phyloP scores from a whole-genome alignment of 2,797 vertebrate species.

The Stomatorhinus walkeri region DNA sequence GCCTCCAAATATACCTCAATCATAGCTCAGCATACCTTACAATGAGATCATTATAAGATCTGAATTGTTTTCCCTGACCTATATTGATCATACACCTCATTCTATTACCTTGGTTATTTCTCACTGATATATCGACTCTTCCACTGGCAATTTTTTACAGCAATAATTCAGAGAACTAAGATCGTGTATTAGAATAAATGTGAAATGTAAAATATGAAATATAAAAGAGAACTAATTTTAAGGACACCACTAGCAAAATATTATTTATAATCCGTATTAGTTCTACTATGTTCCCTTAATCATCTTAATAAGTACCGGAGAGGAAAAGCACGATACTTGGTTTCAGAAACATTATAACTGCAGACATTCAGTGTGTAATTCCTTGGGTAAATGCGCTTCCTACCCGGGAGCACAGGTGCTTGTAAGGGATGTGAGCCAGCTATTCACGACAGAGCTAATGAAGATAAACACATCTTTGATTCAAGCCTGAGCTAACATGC shows the following conservation, averaged over 20 bases:
- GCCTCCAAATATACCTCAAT: not conserved
- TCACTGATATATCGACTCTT: not conserved
- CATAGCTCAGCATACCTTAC: not conserved
- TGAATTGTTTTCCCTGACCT: not conserved
- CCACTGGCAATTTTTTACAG: not conserved
- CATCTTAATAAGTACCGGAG: not conserved
- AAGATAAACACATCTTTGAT: not conserved
- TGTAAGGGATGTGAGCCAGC: not conserved
- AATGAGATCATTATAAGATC: not conserved
- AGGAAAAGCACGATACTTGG: not conserved
- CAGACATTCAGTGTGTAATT: not conserved
- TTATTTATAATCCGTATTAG: not conserved
- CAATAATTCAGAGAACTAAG: not conserved
- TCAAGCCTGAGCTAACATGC: not conserved
- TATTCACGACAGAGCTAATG: not conserved
- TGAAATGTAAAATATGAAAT: no score
- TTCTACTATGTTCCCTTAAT: not conserved
- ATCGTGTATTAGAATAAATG: not conserved
- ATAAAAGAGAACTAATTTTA: not conserved
- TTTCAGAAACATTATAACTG: not conserved
- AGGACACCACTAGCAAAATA: not conserved
- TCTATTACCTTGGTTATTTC: not conserved
- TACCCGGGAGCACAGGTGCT: not conserved
- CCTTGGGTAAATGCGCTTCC: not conserved
- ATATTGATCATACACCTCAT: not conserved